Conservation (phyloP, 2,113 vertebrate genomes). For the Paramisgurnus dabryanus region DNA sequence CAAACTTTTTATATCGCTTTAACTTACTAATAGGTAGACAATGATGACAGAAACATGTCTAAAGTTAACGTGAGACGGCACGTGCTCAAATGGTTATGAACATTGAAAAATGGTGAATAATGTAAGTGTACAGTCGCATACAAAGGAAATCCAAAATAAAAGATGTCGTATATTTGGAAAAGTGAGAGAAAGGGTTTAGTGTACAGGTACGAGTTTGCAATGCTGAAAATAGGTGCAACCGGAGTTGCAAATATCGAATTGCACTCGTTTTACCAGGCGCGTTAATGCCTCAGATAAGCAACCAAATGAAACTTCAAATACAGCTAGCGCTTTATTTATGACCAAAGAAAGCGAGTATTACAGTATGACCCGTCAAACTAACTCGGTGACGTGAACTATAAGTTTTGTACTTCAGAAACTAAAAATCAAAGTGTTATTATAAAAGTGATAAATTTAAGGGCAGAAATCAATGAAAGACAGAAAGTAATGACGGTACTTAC, state of each 20-base stretch:
- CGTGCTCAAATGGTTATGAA: neutral
- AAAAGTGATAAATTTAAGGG: neutral
- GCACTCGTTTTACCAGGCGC: neutral
- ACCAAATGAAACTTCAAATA: neutral
- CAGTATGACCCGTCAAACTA: neutral
- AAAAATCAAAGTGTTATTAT: neutral
- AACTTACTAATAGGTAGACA: too few relatives aligned
- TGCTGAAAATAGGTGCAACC: neutral
- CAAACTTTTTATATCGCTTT: too few relatives aligned
- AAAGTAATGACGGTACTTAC: conserved; percentile 23
- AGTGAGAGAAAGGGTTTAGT: neutral
- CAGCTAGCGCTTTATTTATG: too few relatives aligned
- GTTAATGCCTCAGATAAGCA: neutral
- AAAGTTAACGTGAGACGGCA: neutral
- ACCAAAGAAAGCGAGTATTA: too few relatives aligned
- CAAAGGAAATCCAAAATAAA: neutral
- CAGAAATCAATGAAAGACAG: conserved; percentile 2
- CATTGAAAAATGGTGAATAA: neutral
- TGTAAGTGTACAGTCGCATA: neutral
- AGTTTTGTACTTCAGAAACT: neutral
- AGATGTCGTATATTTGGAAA: neutral
- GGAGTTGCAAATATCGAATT: neutral
- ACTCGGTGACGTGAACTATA: neutral
- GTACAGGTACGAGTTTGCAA: conserved; percentile 1
- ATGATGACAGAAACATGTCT: neutral